Base-by-base conservation (phyloP, 2,888 invertebrate species). In the Apotomis capreana region DNA sequence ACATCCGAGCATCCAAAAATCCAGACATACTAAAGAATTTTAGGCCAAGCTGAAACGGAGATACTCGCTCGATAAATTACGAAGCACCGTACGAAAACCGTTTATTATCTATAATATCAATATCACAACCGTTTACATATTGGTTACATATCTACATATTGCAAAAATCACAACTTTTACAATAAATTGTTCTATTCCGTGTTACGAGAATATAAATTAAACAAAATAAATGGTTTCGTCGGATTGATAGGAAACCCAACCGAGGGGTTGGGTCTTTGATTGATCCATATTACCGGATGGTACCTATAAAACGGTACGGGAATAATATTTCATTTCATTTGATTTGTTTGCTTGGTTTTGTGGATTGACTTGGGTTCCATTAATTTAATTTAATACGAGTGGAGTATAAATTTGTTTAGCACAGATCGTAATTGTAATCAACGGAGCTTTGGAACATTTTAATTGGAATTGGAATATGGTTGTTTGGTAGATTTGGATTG, bases 241-340 rank as follows among this genome's bases (percentile, higher is more conserved):
- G 5, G 37, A 26, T 26, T 12, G 40, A 58, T n/a, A 5, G 8
- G 36, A 62, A 8, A 62, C 26, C 61, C 15, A 51, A 36, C 26
- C 49, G n/a, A n/a, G n/a, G n/a, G n/a, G n/a, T n/a, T n/a, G n/a
- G n/a, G n/a, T n/a, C n/a, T 8, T 37, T 62, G 51, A 62, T 62
- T 62, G 51, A 52, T 52, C 13, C 13, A 52, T n/a, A 37, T 37
- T 62, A 62, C 51, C 10, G 5, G 26, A 26, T 26, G 26, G 13
- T 8, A 13, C 9, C 37, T 36, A 8, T 26, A n/a, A 13, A 40
- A n/a, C n/a, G 6, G 37, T 12, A n/a, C 6, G 40, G 36, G 51
- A 61, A 26, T 61, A 26, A 52, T 62, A 62, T 62, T 62, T 62
- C 51, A 51, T 62, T 58, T n/a, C 37, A 37, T 58, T 62, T n/a